A percentile compares a stretch with the other conserved stretches of the same genome.
These are phyloP conservation scores for Gymnarchus niloticus DNA, from an alignment of 2,113 vertebrate genomes.

Conservation along the genomic window DNA sequence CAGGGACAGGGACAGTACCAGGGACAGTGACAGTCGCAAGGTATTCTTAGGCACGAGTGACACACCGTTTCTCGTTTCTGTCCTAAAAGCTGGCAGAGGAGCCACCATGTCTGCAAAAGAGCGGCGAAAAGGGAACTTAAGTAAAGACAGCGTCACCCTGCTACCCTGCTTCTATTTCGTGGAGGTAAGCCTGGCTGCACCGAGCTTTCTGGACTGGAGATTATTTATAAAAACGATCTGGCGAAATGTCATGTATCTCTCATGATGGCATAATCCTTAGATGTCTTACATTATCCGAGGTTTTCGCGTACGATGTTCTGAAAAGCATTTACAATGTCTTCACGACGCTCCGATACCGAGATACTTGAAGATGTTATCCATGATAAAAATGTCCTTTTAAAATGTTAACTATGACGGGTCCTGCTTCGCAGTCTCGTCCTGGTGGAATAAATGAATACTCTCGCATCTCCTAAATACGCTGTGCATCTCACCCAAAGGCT, in stretches of 20 bases:
- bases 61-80: constrained; percentile 30
- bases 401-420: not conserved
- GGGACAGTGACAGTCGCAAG: constrained; percentile 45
- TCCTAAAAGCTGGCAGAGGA: not conserved
- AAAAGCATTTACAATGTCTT: not conserved
- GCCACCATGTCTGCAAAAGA: constrained; percentile 81
- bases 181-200: constrained; percentile 73
- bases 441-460: not conserved
- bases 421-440: not conserved
- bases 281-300: not conserved
- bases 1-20: constrained; percentile 52
- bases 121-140: constrained; percentile 68
- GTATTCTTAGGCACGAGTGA: constrained; percentile 31
- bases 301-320: too few species aligned
- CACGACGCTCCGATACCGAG: not conserved
- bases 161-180: constrained; percentile 97
- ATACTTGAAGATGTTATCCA: not conserved
- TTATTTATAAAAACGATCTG: too few species aligned
- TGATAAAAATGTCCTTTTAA: not conserved
- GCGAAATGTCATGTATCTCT: not conserved
- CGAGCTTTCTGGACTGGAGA: not conserved
- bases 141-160: constrained; percentile 90
- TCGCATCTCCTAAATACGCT: not conserved
- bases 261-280: not conserved
- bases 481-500: not conserved